Base-by-base conservation (phyloP, 30 jellyfish, hydroid and myxozoan genomes). In the Catostylus mosaicus region DNA sequence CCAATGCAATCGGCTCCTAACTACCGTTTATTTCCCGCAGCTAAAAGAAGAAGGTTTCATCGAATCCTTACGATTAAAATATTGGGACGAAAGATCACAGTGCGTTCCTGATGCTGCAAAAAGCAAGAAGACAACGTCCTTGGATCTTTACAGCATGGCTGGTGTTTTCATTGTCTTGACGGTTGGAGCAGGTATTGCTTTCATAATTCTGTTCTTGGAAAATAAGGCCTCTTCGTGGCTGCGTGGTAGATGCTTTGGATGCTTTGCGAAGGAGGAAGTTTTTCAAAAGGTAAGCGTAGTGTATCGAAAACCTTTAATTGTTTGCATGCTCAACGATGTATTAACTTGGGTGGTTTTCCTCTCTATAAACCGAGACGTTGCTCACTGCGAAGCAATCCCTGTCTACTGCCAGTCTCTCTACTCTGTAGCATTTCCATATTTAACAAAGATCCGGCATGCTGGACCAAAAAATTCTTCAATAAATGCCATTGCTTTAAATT, bases 81-180 rank as follows among this genome's bases (percentile, higher is more conserved):
- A 91, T 66, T 90, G 97, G 97, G 97, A 90, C 68, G 95, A 83
- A 66, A 51, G 89, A 34, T 90, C 97, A 12, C 90, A 90, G 61
- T 90, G 97, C 76, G 89, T 75, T 31, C 68, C 80, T 11, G 90
- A 80, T 43, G 84, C 75, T 11, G 78, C 45, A 18, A 77, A 82
- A 40, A 81, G 66, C 24, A 78, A 61, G 26, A 80, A 32, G 37
- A 73, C 37, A 52, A 52, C 80, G 0, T 84, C 97, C 8, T 47
- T 90, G 48, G 87, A 90, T 36, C 65, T 90, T 19, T 71, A 83
- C 66, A 83, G 78, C 70, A 52, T 90, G 75, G 97, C 95, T 22
- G 97, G 97, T 83, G 95, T 90, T 6, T 90, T 47, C 87, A 67
- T 90, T 43, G 88, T 90, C 65, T 71, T 90, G 80, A 77, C 78